These are phyloP conservation scores for Monopis laevigella DNA, from an alignment of 2,888 invertebrate species.

Conservation along the genomic window DNA sequence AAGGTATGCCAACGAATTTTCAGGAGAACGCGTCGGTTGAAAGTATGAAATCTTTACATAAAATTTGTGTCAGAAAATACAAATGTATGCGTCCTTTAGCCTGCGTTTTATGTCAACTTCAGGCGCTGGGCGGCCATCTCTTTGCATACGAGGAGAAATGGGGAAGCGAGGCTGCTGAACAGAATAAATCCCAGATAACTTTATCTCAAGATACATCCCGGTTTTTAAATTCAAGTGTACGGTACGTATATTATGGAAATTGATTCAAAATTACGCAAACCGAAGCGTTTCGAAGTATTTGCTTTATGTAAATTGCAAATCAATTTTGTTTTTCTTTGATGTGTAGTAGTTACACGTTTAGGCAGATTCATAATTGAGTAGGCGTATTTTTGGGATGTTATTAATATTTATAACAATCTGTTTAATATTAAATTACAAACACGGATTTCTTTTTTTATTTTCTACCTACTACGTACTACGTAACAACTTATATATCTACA, in stretches of 20 bases:
- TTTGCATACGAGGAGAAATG: slow-evolving; percentile 34
- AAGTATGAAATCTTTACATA: slow-evolving; percentile 12
- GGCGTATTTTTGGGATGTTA: background rate
- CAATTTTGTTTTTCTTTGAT: background rate
- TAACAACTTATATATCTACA: no score
- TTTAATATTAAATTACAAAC: no score
- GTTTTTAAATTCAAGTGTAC: slow-evolving; percentile 44
- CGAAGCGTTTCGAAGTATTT: slow-evolving; percentile 1
- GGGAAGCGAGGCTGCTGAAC: slow-evolving; percentile 14
- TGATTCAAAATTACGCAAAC: slow-evolving; percentile 30
- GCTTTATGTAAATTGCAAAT: slow-evolving; percentile 8
- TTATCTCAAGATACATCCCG: slow-evolving; percentile 37
- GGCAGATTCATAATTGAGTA: slow-evolving; percentile 1
- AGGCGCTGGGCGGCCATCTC: slow-evolving; percentile 24
- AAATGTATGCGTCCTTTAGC: slow-evolving; percentile 23
- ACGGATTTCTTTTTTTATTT: no score
- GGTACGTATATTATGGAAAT: slow-evolving; percentile 42
- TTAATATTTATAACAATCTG: background rate
- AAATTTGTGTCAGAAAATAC: slow-evolving; percentile 13
- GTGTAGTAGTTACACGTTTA: background rate
- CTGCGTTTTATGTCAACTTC: slow-evolving; percentile 37
- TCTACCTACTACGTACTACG: no score
- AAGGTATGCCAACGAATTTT: background rate
- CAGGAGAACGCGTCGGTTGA: background rate
- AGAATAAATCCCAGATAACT: slow-evolving; percentile 39